Conservation (phyloP, 2,888 invertebrate species). For the Tyria jacobaeae region DNA sequence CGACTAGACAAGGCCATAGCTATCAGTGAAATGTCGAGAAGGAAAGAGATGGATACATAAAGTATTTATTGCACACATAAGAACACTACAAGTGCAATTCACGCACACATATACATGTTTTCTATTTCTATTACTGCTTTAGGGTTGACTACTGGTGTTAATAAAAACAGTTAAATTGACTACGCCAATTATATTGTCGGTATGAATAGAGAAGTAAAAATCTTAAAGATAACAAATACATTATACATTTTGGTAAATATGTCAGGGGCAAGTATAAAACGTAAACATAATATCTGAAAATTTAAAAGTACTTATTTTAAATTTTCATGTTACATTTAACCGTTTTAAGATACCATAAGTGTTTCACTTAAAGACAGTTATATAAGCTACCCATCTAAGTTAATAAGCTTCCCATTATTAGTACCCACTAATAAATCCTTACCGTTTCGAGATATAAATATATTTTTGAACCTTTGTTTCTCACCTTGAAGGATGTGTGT, state of each 20-base stretch:
- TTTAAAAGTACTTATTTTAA: no score
- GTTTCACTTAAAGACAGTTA: no score
- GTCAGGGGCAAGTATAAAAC: conserved; percentile 46
- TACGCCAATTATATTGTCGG: conserved; percentile 44
- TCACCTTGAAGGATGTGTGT: not conserved
- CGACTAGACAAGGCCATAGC: conserved; percentile 86
- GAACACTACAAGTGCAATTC: conserved; percentile 79
- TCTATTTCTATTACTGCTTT: conserved; percentile 83
- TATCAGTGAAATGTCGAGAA: conserved; percentile 86
- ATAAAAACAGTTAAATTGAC: conserved; percentile 62
- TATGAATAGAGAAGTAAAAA: conserved; percentile 42
- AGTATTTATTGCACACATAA: conserved; percentile 85
- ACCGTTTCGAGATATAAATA: not conserved
- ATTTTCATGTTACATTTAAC: no score
- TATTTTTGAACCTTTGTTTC: not conserved
- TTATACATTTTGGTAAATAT: conserved; percentile 41
- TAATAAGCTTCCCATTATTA: no score
- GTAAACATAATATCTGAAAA: conserved; percentile 23
- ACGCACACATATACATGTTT: conserved; percentile 75
- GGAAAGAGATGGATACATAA: conserved; percentile 84
- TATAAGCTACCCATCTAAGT: no score
- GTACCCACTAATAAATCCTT: no score
- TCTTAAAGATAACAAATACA: conserved; percentile 46
- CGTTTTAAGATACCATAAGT: not conserved
- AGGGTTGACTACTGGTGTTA: conserved; percentile 71